Conservation (phyloP, 2,797 vertebrate species). For the Lemur catta region DNA sequence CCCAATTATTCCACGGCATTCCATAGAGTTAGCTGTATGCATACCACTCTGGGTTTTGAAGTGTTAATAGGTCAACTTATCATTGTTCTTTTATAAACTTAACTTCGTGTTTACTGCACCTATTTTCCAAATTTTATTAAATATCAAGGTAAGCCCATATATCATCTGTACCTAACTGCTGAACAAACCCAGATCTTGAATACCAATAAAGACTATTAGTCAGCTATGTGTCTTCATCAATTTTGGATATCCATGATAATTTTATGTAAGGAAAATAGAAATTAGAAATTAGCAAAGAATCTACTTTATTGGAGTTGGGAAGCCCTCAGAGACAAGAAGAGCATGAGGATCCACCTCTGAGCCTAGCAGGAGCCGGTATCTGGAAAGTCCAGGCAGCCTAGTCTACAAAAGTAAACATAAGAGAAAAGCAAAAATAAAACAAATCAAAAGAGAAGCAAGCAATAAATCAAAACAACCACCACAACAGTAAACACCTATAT, state of each 20-base stretch:
- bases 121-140: not conserved
- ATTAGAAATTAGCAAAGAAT: not conserved
- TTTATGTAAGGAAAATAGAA: not conserved
- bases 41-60: not conserved
- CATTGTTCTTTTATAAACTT: not conserved
- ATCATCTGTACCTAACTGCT: not conserved
- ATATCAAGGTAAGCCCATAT: not conserved
- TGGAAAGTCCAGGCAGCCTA: not conserved
- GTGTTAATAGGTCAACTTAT: not conserved
- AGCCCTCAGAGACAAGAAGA: not conserved
- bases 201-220: not conserved
- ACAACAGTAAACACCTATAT: not conserved
- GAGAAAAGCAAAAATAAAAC: not conserved
- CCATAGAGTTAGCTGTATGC: not conserved
- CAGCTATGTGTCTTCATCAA: not conserved
- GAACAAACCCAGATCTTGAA: not conserved
- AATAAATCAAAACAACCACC: not conserved
- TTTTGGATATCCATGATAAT: not conserved
- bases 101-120: not conserved
- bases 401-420: not conserved
- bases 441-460: not conserved
- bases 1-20: not conserved
- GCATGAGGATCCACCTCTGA: not conserved
- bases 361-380: not conserved
- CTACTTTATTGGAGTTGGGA: not conserved